phyloP scores from a whole-genome alignment of 2,888 invertebrate genomes.

The Orthosia gothica region DNA sequence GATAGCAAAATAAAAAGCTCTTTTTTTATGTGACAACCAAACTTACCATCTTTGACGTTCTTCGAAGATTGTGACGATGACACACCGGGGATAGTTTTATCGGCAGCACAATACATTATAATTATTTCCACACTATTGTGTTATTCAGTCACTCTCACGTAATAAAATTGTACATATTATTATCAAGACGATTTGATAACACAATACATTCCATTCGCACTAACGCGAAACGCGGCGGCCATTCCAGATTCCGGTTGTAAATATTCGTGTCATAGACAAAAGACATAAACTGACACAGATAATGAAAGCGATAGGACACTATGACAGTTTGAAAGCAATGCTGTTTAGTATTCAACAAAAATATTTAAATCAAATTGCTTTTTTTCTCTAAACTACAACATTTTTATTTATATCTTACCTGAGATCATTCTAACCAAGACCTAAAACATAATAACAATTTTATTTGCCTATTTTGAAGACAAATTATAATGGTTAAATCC shows the following conservation, averaged over 20 bases:
- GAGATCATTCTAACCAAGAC: not conserved
- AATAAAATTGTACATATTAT: conserved; percentile 89
- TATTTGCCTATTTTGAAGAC: no score
- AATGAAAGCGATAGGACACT: no score
- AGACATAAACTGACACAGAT: conserved; percentile 62
- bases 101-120: conserved; percentile 94
- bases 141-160: conserved; percentile 91
- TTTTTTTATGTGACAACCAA: conserved; percentile 71
- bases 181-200: conserved; percentile 81
- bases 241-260: conserved; percentile 91
- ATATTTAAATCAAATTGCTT: not conserved
- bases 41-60: conserved; percentile 95
- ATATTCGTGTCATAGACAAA: conserved; percentile 83
- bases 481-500: no score
- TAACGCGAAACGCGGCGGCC: conserved; percentile 89
- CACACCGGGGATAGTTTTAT: conserved; percentile 94
- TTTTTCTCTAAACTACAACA: not conserved
- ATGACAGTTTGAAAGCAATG: no score
- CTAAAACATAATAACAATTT: not conserved
- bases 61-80: conserved; percentile 94
- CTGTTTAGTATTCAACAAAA: no score
- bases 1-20: conserved; percentile 57
- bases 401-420: not conserved
- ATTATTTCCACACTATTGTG: conserved; percentile 76
- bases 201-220: conserved; percentile 84